phyloP scores from a whole-genome alignment of 64 coral and sea anemone genomes.

The Acropora tenuis region DNA sequence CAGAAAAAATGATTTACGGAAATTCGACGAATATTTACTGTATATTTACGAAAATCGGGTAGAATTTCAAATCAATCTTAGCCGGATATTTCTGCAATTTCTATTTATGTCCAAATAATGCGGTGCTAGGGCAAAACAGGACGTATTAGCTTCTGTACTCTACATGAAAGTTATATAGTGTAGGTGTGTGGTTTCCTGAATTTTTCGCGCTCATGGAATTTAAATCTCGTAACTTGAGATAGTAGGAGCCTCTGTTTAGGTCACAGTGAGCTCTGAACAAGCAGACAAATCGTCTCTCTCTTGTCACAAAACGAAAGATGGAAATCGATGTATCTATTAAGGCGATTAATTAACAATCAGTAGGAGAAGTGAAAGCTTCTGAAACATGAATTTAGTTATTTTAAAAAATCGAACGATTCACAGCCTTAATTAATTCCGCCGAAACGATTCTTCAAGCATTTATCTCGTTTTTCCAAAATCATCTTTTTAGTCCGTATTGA shows the following conservation, averaged over 20 bases:
- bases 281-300: neutral
- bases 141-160: neutral
- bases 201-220: constrained; percentile 40
- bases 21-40: too few species aligned
- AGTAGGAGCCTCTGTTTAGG: neutral
- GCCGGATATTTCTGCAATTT: neutral
- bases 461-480: neutral
- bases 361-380: neutral
- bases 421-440: too few species aligned
- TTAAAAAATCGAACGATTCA: too few species aligned
- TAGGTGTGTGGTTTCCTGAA: constrained; percentile 35
- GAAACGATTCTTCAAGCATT: neutral
- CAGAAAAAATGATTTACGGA: too few species aligned
- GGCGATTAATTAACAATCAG: neutral
- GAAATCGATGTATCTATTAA: neutral
- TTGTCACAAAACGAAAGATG: neutral
- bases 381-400: too few species aligned
- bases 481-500: too few species aligned
- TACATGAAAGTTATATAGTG: neutral
- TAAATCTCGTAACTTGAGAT: constrained; percentile 42
- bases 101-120: constrained; percentile 2
- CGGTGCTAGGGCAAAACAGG: neutral
- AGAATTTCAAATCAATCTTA: neutral
- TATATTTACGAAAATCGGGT: too few species aligned
- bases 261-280: neutral